phyloP scores from a whole-genome alignment of 2,797 vertebrate genomes.

The Hippocampus kuda region DNA sequence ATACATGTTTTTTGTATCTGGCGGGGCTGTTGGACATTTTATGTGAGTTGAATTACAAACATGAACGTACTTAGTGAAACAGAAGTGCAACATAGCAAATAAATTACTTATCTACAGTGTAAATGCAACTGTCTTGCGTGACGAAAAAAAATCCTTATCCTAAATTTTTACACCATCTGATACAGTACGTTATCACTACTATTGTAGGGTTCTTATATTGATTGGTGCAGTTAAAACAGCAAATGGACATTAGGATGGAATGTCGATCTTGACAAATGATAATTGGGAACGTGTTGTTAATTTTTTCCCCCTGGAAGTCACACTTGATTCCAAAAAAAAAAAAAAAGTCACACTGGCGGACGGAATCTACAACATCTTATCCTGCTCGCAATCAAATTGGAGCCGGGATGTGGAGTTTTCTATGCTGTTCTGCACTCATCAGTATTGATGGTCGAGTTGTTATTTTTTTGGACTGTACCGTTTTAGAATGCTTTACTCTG shows the following conservation, averaged over 20 bases:
- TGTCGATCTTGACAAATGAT: background rate
- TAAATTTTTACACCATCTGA: background rate
- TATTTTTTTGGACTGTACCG: no score
- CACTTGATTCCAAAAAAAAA: no score
- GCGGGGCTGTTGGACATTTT: accelerated
- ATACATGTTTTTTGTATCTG: background rate
- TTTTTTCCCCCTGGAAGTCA: no score
- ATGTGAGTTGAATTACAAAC: conserved; percentile 9
- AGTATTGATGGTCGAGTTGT: no score
- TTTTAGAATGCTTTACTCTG: no score
- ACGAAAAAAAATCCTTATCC: background rate
- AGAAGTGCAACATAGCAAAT: background rate
- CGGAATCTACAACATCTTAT: no score
- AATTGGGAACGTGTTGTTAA: background rate
- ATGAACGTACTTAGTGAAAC: background rate
- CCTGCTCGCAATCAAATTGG: no score
- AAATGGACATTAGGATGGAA: background rate
- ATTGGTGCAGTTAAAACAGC: background rate
- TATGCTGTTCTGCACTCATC: no score
- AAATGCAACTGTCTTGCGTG: conserved; percentile 1
- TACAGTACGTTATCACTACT: background rate
- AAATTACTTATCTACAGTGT: background rate
- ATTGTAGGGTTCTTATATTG: background rate
- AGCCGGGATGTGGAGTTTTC: no score
- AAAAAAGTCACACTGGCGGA: no score